phyloP scores from a whole-genome alignment of 2,797 vertebrate genomes.

The Morus bassanus region DNA sequence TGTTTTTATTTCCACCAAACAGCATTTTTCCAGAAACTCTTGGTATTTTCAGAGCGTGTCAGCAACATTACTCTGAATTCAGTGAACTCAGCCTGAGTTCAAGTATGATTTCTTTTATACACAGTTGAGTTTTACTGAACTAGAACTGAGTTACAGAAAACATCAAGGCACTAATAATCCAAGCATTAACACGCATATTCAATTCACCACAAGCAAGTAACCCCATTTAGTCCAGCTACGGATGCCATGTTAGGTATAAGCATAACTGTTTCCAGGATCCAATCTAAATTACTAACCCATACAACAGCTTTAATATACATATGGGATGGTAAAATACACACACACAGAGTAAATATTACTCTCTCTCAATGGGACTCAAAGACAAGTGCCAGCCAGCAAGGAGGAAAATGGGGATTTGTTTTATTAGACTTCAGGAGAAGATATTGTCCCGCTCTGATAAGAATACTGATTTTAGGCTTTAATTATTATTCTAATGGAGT shows the following conservation, averaged over 20 bases:
- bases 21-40: not conserved
- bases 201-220: not conserved
- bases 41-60: accelerated
- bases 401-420: not conserved
- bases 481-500: slow-evolving; percentile 64
- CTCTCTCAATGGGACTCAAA: not conserved
- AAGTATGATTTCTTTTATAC: not conserved
- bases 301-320: not conserved
- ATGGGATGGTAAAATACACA: not conserved
- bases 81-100: not conserved
- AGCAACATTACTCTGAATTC: not conserved
- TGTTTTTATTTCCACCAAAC: not conserved
- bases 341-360: not conserved
- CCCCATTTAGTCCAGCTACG: not conserved
- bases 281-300: not conserved
- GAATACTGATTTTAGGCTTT: slow-evolving; percentile 27
- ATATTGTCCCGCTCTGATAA: not conserved
- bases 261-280: not conserved
- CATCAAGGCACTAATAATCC: not conserved
- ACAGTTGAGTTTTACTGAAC: not conserved
- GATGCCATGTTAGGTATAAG: not conserved
- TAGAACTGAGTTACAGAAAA: not conserved
- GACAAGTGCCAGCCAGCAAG: not conserved
- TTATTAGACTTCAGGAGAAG: not conserved
- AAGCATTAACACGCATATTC: not conserved